Base-by-base conservation (phyloP, 2,113 vertebrate species). In the Serilophus lunatus region DNA sequence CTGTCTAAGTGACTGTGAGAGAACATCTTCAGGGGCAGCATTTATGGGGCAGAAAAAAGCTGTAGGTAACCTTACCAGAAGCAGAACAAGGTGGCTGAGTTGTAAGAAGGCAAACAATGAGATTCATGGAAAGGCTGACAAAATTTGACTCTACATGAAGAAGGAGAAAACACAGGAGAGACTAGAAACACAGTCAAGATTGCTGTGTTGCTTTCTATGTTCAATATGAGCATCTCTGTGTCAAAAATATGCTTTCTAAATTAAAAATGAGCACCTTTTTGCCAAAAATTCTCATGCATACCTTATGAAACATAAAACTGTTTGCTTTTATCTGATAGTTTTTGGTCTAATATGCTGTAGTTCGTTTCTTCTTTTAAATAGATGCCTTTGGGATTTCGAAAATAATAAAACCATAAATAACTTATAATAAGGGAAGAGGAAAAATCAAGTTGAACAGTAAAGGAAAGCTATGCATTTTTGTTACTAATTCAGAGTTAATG, bases 91-190 rank as follows among this genome's bases (percentile, higher is more conserved):
- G 9, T 10, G 64, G 28, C 12, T 93, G 74, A 68, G 12, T 87
- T 85, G 13, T 20, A 25, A 80, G 60, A 18, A 68, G 42, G 13
- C 8, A 56, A 85, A 36, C 33, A 66, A 22, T 18, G 17, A 57
- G 23, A 79, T 56, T 75, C 19, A 17, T 36, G 23, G 49, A 69
- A 83, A 79, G 13, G 13, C 4, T 51, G 40, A 72, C 82, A 11
- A 0, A 68, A 57, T 85, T 79, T 64, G 12, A 45, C 24, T 51
- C 18, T n/a, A 36, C 0, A 0, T n/a, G 51, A 28, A 35, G 42
- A 50, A 91, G 10, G 60, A 26, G 7, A 82, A 74, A 70, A 51
- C 20, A 26, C 0, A 2, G n/a, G 7, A 56, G 44, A 76, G 23
- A 4, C 10, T 31, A 36, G 29, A 71, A 81, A 51, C 8, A 42